Percentiles rank a stretch among this genome's conserved stretches.
Evolutionary conservation across 2,797 vertebrate species (phyloP).

Genomic region (Hirundo rustica): DNA sequence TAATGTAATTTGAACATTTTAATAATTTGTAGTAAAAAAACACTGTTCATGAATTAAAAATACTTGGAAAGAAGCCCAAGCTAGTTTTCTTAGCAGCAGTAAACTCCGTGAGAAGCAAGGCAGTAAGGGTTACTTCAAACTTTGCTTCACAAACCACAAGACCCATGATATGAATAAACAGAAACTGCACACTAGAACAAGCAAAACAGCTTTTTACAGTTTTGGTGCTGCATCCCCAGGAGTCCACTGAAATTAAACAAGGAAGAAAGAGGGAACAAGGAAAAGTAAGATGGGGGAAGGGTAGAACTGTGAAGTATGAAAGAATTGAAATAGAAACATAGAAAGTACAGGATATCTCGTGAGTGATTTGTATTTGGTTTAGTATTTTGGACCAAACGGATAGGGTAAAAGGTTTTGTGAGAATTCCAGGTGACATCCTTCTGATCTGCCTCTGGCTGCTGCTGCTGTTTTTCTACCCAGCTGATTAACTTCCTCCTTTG

Average conservation of each 20-base stretch:
- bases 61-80: not conserved
- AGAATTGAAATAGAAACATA: not conserved
- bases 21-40: not conserved
- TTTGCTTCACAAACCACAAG: conserved; percentile 46
- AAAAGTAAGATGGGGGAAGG: not conserved
- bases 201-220: conserved; percentile 36
- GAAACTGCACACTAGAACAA: conserved; percentile 27
- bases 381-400: not conserved
- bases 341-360: rapidly evolving
- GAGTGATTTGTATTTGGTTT: not conserved
- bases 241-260: conserved; percentile 26
- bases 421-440: not conserved
- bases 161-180: conserved; percentile 18
- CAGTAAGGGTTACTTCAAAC: conserved; percentile 36
- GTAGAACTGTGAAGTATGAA: not conserved
- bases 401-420: not conserved
- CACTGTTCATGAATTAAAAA: not conserved
- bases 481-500: not conserved
- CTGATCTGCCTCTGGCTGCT: not conserved
- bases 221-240: not conserved
- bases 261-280: not conserved
- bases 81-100: not conserved
- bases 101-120: not conserved
- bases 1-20: not conserved
- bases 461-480: not conserved